Evolutionary conservation across 1,140 invertebrate genomes (phyloP).

Genomic region (Heliconius nattereri): DNA sequence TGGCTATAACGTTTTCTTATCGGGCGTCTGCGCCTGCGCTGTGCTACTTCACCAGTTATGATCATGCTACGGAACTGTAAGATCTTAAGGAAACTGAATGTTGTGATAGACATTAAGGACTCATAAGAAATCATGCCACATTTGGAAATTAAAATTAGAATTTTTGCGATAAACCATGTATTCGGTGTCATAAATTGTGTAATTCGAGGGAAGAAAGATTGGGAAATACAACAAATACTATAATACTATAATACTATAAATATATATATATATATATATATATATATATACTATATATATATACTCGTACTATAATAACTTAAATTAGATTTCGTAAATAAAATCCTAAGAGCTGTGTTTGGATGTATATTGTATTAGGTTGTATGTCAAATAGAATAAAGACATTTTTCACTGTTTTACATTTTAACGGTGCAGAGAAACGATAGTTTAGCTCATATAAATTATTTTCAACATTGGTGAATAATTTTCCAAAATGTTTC

Average conservation of each 20-base stretch:
- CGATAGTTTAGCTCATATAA: too few relatives aligned
- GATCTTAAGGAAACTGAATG: slow-evolving; percentile 68
- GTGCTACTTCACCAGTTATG: slow-evolving; percentile 54
- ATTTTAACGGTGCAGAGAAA: too few relatives aligned
- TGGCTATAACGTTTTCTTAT: slow-evolving; percentile 37
- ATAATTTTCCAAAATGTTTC: too few relatives aligned
- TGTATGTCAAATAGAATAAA: neutral
- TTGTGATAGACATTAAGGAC: slow-evolving; percentile 66
- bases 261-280: too few relatives aligned
- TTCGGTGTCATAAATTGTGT: neutral
- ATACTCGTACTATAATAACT: neutral
- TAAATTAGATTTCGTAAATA: neutral
- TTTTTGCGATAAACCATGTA: neutral
- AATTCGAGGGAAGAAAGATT: neutral
- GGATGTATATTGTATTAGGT: neutral
- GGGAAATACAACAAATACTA: neutral
- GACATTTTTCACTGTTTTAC: neutral
- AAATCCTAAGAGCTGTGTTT: neutral
- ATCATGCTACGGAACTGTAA: slow-evolving; percentile 47
- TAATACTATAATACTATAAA: too few relatives aligned
- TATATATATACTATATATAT: too few relatives aligned
- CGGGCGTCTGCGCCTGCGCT: slow-evolving; percentile 39
- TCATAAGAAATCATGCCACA: slow-evolving; percentile 20
- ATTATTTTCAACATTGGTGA: too few relatives aligned
- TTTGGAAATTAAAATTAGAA: slow-evolving; percentile 5